These are phyloP conservation scores for Myotis brandtii DNA, from an alignment of 2,113 vertebrate genomes.

Conservation along the genomic window DNA sequence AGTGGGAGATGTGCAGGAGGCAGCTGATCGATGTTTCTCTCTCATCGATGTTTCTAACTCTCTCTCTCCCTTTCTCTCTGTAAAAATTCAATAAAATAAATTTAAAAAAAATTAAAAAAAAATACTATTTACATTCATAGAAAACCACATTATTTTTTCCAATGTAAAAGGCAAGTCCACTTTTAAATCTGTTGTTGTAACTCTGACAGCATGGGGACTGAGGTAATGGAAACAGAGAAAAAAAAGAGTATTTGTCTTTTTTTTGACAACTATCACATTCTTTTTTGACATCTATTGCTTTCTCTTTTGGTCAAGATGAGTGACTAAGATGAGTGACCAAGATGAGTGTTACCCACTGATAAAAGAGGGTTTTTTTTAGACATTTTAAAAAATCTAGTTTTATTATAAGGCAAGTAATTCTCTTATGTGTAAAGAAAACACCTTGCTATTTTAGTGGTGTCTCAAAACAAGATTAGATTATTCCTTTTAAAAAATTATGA, in stretches of 20 bases:
- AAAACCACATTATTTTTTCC: background rate
- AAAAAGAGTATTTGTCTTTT: too few species aligned
- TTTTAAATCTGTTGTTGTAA: background rate
- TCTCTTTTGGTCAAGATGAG: background rate
- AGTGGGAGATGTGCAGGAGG: too few species aligned
- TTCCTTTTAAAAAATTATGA: background rate
- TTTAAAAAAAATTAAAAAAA: too few species aligned
- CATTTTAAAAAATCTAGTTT: background rate
- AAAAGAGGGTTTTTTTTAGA: background rate
- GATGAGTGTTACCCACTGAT: background rate
- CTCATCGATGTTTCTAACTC: too few species aligned
- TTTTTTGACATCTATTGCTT: background rate
- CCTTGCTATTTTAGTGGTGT: background rate
- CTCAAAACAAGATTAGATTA: background rate
- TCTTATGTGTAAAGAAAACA: background rate
- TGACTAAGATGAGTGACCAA: background rate
- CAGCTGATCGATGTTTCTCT: too few species aligned
- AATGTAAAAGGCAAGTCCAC: background rate
- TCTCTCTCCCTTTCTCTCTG: too few species aligned
- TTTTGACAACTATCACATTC: background rate
- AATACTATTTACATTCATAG: slow-evolving; percentile 35
- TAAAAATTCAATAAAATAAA: too few species aligned
- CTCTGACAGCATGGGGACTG: background rate
- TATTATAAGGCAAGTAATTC: background rate
- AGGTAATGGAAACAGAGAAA: background rate